Percentiles rank a stretch among this genome's conserved stretches.
Conservation (phyloP, 2,113 vertebrate species). For the Dasypus novemcinctus region DNA sequence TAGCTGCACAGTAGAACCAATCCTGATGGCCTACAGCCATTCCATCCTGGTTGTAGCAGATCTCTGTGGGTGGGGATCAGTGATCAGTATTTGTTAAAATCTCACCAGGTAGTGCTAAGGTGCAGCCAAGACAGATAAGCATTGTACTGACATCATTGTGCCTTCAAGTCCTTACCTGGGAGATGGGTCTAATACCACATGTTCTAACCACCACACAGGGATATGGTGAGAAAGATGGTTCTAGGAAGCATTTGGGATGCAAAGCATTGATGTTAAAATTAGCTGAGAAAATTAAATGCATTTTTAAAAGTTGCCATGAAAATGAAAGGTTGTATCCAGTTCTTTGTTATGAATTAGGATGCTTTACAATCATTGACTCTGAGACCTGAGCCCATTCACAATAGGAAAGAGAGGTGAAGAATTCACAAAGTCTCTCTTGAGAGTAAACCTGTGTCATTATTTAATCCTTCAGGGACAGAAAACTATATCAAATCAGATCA, state of each 20-base stretch:
- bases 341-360: conserved; percentile 37
- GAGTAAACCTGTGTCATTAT: background rate
- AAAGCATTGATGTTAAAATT: background rate
- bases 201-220: background rate
- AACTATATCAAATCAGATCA: background rate
- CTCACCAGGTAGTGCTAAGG: background rate
- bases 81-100: background rate
- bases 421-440: background rate
- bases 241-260: background rate
- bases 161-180: background rate
- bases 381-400: background rate
- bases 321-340: conserved; percentile 29
- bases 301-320: conserved; percentile 38
- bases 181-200: background rate
- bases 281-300: background rate
- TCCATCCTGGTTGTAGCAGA: background rate
- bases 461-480: background rate
- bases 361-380: background rate
- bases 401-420: background rate
- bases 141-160: background rate
- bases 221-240: background rate
- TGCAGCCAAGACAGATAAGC: background rate
- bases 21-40: background rate
- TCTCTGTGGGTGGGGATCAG: background rate
- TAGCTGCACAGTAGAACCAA: background rate